Evolutionary conservation across 2,113 vertebrate species (phyloP).

Genomic region (Caretta caretta): DNA sequence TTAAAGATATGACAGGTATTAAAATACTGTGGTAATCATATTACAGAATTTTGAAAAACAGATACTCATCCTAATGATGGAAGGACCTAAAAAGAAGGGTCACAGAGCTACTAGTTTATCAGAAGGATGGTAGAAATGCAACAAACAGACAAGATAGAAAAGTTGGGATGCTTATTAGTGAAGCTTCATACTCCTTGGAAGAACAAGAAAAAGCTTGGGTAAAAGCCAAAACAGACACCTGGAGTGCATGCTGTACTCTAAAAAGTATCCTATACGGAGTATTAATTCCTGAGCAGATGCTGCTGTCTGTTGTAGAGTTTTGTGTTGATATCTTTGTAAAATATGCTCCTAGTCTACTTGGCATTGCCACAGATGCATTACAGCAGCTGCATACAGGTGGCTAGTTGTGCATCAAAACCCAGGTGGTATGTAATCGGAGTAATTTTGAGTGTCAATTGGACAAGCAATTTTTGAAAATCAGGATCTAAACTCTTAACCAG

Average conservation of each 20-base stretch:
- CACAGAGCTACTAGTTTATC: not conserved
- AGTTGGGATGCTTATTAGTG: not conserved
- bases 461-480: not conserved
- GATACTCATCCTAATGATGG: not conserved
- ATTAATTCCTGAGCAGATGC: not conserved
- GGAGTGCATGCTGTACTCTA: not conserved
- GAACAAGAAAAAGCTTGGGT: not conserved
- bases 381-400: too few relatives aligned
- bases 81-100: not conserved
- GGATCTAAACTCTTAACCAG: not conserved
- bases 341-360: not conserved
- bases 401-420: too few relatives aligned
- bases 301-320: not conserved
- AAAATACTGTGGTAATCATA: not conserved
- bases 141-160: not conserved
- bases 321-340: not conserved
- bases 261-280: not conserved
- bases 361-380: too few relatives aligned
- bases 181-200: not conserved
- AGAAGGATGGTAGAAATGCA: not conserved
- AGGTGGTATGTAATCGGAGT: too few relatives aligned
- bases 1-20: not conserved
- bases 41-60: not conserved
- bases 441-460: too few relatives aligned
- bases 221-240: not conserved